These are phyloP conservation scores for Lepidocyrtoides sp. DNA, from an alignment of 2,888 invertebrate genomes.

Conservation along the genomic window DNA sequence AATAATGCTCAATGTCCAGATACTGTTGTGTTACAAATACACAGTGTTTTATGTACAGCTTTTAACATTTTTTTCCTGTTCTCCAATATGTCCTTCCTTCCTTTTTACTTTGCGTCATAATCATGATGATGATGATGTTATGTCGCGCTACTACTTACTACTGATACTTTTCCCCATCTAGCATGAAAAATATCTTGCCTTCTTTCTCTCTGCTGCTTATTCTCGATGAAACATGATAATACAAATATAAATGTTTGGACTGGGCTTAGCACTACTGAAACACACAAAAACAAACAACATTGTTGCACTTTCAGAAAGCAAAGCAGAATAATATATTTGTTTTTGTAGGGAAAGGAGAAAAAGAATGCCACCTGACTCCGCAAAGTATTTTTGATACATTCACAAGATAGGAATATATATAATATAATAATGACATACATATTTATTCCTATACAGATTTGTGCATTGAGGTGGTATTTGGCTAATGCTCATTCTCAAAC, in stretches of 20 bases:
- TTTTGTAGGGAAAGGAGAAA: not conserved
- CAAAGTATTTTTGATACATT: conserved; percentile 49
- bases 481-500: conserved; percentile 31
- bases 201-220: not conserved
- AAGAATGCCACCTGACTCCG: conserved; percentile 76
- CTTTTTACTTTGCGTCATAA: conserved; percentile 43
- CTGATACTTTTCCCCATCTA: not conserved
- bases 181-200: not conserved
- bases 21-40: not conserved
- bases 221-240: not conserved
- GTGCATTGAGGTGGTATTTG: not conserved
- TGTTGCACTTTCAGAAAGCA: conserved; percentile 1
- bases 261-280: conserved; percentile 12
- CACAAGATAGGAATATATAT: not conserved
- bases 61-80: conserved; percentile 32
- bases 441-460: not conserved
- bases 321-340: not conserved
- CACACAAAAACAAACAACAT: conserved; percentile 45
- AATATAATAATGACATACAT: conserved; percentile 6
- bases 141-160: not conserved
- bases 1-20: not conserved
- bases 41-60: conserved; percentile 16
- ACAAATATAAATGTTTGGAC: conserved; percentile 34
- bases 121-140: conserved; percentile 30
- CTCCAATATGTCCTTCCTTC: conserved; percentile 65